These are phyloP conservation scores for Characodon lateralis DNA, from an alignment of 2,797 vertebrate species.

Conservation along the genomic window DNA sequence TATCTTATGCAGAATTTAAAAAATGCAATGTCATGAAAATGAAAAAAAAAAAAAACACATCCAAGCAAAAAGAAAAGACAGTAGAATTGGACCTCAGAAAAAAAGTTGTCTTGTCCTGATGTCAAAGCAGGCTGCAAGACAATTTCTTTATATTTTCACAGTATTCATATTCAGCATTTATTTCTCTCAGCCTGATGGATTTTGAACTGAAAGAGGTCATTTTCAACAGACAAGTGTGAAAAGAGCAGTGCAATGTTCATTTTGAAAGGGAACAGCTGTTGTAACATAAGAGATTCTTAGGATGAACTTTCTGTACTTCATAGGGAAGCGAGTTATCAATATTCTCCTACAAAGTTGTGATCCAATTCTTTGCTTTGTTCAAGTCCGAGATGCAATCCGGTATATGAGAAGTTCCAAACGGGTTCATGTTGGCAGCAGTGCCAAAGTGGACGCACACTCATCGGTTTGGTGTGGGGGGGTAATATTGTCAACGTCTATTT, in stretches of 20 bases:
- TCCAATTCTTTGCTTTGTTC: not conserved
- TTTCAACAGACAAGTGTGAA: not conserved
- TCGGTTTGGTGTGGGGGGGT: not conserved
- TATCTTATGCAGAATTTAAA: not conserved
- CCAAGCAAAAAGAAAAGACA: not conserved
- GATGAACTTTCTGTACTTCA: not conserved
- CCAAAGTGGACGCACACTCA: not conserved
- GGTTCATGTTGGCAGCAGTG: not conserved
- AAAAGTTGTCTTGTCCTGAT: not conserved
- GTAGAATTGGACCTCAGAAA: not conserved
- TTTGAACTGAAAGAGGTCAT: not conserved
- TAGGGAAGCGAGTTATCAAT: not conserved
- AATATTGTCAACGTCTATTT: not conserved
- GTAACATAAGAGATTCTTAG: not conserved
- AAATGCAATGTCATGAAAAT: not conserved
- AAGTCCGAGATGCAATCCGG: not conserved
- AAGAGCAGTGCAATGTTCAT: not conserved
- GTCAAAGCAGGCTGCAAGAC: not conserved
- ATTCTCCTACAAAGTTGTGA: not conserved
- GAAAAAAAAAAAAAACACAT: not conserved
- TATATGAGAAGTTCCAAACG: not conserved
- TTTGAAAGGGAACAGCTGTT: not conserved
- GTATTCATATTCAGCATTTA: not conserved
- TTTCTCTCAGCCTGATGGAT: too few species aligned
- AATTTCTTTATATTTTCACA: constrained; percentile 2